A percentile compares a stretch with the other conserved stretches of the same genome.
These are phyloP conservation scores for Sphaerophoria taeniata DNA, from an alignment of 2,888 invertebrate genomes.

Conservation along the genomic window DNA sequence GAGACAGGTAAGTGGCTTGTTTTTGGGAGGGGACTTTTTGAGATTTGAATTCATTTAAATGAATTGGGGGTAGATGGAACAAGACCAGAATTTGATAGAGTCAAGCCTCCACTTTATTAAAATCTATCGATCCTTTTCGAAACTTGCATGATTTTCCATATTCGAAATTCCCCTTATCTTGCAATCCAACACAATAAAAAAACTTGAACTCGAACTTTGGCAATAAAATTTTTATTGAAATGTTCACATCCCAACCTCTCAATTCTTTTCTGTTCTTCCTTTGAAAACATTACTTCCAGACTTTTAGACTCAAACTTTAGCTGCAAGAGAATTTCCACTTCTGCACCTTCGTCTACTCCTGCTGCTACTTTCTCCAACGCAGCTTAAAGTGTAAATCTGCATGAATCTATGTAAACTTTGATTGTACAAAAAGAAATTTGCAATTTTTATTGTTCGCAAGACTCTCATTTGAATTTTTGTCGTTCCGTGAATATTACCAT, in stretches of 20 bases:
- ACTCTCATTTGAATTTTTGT: slow-evolving; percentile 14
- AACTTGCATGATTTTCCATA: no score
- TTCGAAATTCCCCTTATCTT: no score
- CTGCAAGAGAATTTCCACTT: background rate
- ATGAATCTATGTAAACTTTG: background rate
- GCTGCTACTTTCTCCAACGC: background rate
- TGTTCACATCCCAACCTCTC: slow-evolving; percentile 46
- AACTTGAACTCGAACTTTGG: slow-evolving; percentile 33
- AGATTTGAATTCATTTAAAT: background rate
- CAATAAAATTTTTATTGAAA: slow-evolving; percentile 62
- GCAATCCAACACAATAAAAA: no score
- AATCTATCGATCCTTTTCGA: no score
- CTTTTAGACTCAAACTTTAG: background rate
- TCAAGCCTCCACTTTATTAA: no score
- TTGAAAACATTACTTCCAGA: slow-evolving; percentile 59
- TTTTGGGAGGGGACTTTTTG: background rate
- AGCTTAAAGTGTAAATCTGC: slow-evolving; percentile 14
- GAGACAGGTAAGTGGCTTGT: background rate
- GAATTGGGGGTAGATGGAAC: background rate
- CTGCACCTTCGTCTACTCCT: slow-evolving; percentile 15
- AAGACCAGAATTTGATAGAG: no score
- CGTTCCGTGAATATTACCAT: slow-evolving; percentile 8
- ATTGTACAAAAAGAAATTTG: background rate
- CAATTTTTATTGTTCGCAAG: background rate
- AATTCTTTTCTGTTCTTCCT: slow-evolving; percentile 29